Conservation (phyloP, 2,113 vertebrate species). For the Struthio camelus region DNA sequence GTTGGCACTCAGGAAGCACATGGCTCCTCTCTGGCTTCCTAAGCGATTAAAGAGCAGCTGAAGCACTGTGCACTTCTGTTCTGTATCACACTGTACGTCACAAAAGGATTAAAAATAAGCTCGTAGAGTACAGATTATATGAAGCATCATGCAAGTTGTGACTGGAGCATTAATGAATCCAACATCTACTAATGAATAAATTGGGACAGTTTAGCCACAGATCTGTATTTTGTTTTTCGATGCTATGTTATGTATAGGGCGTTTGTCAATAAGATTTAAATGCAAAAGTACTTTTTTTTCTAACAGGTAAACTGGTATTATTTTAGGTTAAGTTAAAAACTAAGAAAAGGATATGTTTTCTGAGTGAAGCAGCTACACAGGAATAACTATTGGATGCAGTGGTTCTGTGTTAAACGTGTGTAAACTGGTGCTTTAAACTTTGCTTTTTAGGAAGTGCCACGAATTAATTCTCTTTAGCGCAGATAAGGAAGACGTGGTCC, state of each 20-base stretch:
- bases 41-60: not conserved
- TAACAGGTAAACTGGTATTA: not conserved
- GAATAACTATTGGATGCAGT: not conserved
- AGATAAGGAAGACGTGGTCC: not conserved
- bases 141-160: slow-evolving; percentile 21
- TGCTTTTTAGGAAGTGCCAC: not conserved
- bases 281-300: not conserved
- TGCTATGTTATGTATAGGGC: not conserved
- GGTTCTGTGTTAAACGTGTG: not conserved
- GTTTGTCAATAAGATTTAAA: not conserved
- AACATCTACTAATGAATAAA: slow-evolving; percentile 20
- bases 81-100: slow-evolving; percentile 21
- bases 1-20: not conserved
- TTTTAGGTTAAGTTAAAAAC: not conserved
- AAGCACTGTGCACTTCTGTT: slow-evolving; percentile 34
- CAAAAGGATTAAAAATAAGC: slow-evolving; percentile 61
- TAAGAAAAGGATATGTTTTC: not conserved
- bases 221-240: not conserved
- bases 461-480: not conserved
- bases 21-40: not conserved
- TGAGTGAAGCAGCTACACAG: not conserved
- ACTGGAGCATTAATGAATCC: slow-evolving; percentile 43
- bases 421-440: not conserved
- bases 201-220: not conserved
- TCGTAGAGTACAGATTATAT: slow-evolving; percentile 27